Evolutionary conservation across 2,797 vertebrate species (phyloP).

Genomic region (Ispidina lecontei): DNA sequence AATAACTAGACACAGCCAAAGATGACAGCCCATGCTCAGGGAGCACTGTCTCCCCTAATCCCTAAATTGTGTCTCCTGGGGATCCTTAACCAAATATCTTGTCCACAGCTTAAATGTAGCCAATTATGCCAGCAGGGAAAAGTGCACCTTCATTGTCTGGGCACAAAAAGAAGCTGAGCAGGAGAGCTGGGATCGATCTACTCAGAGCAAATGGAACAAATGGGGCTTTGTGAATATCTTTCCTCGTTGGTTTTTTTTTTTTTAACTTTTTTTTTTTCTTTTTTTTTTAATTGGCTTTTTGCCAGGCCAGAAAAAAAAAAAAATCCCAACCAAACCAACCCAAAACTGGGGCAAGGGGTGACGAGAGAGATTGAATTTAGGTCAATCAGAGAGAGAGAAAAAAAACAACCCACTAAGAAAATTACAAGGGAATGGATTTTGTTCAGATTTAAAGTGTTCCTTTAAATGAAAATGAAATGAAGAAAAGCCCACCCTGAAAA

Average conservation of each 20-base stretch:
- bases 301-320: neutral
- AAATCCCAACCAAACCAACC: neutral
- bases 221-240: neutral
- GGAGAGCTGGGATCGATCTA: neutral
- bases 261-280: neutral
- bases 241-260: rapidly evolving
- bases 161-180: conserved; percentile 2
- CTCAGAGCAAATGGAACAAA: conserved; percentile 15
- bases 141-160: conserved; percentile 29
- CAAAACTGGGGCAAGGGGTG: conserved; percentile 27
- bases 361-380: neutral
- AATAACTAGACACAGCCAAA: neutral
- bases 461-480: neutral
- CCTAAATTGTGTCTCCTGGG: conserved; percentile 29
- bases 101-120: conserved; percentile 27
- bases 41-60: neutral
- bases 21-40: neutral
- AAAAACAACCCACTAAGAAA: neutral
- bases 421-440: conserved; percentile 2
- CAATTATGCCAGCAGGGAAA: conserved; percentile 26
- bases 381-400: neutral
- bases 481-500: neutral
- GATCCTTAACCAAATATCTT: conserved; percentile 34
- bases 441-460: neutral
- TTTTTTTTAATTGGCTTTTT: neutral